These are phyloP conservation scores for Ctenoplectra terminalis DNA, from an alignment of 1,140 invertebrate genomes.

Conservation along the genomic window DNA sequence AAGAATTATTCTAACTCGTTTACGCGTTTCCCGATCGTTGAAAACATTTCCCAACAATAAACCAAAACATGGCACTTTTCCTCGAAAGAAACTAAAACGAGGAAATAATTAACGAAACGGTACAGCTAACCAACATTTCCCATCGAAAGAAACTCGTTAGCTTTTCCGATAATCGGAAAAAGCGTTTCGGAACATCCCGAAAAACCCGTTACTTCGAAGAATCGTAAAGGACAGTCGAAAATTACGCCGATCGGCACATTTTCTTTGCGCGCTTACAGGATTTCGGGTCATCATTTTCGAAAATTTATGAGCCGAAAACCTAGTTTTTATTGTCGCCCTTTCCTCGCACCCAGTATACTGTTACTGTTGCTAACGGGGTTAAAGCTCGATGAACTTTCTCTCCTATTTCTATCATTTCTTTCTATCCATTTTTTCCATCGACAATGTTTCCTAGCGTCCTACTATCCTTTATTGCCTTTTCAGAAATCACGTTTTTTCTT, in stretches of 20 bases:
- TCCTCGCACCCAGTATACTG: background rate
- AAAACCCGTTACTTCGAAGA: background rate
- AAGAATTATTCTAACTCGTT: no score
- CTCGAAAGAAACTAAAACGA: no score
- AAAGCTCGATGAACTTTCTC: constrained; percentile 27
- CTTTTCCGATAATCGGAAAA: background rate
- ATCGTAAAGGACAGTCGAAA: background rate
- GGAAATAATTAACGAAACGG: no score
- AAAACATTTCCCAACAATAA: no score
- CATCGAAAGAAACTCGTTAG: background rate
- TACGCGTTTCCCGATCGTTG: no score
- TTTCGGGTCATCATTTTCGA: constrained; percentile 9
- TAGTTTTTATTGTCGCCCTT: constrained; percentile 42
- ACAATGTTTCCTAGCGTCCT: background rate
- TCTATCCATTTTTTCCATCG: no score
- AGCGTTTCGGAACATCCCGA: background rate
- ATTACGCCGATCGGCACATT: background rate
- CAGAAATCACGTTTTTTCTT: no score
- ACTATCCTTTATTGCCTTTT: no score
- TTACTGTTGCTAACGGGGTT: constrained; percentile 39
- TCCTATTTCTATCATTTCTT: background rate
- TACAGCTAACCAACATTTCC: no score
- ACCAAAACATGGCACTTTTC: no score
- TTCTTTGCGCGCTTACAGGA: background rate
- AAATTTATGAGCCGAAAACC: constrained; percentile 50